Base-by-base conservation (phyloP, 1,140 invertebrate species). In the Popillia japonica region DNA sequence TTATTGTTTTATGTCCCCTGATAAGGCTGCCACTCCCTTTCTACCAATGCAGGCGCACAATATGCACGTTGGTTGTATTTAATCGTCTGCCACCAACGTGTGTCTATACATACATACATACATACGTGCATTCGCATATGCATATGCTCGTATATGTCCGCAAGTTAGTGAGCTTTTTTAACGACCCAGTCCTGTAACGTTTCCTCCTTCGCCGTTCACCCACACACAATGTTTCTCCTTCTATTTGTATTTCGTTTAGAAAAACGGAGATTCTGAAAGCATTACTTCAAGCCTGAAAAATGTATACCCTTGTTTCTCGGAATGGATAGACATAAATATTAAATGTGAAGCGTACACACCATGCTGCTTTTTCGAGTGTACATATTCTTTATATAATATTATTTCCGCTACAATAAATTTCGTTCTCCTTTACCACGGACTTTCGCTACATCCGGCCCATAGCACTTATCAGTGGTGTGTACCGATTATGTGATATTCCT, bases 291-390 rank as follows among this genome's bases (percentile, higher is more conserved):
- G 61, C 61, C 61, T 64, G 61, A 64, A 64, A 64, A 64, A 64
- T 64, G 61, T 64, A 27, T 64, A 64, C 17, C 61, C 7, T 64
- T 27, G 61, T 64, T 27, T 64, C 61, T 64, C 61, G 20, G 23
- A 64, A 64, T 64, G 61, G 61, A 64, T 64, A 64, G 20, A 64
- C 61, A 64, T 64, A 64, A 64, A 64, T 64, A 64, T 64, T 64
- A 64, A 64, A 64, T 64, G 61, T 64, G 61, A 64, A 22, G 23
- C 61, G 22, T 64, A 17, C 61, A 64, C 61, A 6, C 20, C 17
- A n/a, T 27, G 61, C 61, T 64, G 61, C 23, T 64, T 64, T 64
- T 64, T 22, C 61, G 11, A 64, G 61, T 22, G 61, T 23, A 64
- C 61, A 17, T 64, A 64, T 64, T 27, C 61, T 27, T 64, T 27